Evolutionary conservation across 2,113 vertebrate genomes (phyloP).

Genomic region (Scolopax mira): DNA sequence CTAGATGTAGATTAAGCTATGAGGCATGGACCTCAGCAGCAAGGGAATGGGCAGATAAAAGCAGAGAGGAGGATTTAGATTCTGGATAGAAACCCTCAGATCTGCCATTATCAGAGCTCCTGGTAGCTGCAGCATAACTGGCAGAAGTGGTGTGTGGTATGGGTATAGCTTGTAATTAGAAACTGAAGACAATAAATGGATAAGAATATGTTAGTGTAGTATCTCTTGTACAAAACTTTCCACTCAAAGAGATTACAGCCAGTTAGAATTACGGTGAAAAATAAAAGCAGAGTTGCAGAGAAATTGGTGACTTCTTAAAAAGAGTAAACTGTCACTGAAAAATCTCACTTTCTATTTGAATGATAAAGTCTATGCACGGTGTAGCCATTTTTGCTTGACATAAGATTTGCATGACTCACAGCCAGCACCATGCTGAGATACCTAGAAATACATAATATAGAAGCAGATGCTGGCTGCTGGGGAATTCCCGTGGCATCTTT

Average conservation of each 20-base stretch:
- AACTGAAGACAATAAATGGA: not conserved
- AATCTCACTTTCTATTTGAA: constrained; percentile 59
- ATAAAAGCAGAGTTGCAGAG: not conserved
- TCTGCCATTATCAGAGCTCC: not conserved
- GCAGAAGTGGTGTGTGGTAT: not conserved
- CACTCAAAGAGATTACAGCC: not conserved
- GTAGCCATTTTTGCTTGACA: constrained; percentile 35
- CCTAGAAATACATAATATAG: not conserved
- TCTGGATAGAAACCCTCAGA: not conserved
- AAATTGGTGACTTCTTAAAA: constrained; percentile 46
- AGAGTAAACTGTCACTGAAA: constrained; percentile 32
- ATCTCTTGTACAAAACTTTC: not conserved
- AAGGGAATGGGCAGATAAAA: not conserved
- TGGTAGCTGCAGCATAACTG: not conserved
- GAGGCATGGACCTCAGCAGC: not conserved
- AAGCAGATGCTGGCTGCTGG: constrained; percentile 7
- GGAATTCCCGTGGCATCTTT: not conserved
- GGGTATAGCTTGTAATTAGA: not conserved
- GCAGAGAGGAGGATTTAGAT: not conserved
- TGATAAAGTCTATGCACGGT: constrained; percentile 22
- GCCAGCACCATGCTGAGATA: not conserved
- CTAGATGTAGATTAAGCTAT: not conserved
- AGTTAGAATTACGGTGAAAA: not conserved
- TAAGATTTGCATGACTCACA: constrained; percentile 44
- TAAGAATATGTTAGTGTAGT: not conserved